Evolutionary conservation across 2,113 vertebrate genomes (phyloP), one percentile per base, ranked within the genome.

Genomic region (Microtus oregoni): DNA sequence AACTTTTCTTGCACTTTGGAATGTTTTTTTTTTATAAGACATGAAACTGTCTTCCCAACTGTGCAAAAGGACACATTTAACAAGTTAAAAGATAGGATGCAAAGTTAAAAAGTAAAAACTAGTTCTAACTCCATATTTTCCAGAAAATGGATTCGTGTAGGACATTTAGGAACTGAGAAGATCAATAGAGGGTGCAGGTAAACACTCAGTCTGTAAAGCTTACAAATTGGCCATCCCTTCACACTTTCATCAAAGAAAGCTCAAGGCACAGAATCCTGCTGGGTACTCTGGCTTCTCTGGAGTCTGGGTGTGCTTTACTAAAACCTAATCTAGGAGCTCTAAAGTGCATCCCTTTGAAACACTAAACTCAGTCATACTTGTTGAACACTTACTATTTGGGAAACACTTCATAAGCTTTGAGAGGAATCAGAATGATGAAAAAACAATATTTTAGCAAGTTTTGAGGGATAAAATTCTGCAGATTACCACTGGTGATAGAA

Each of bases 191-290:
- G 77, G 67, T 47, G 9, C 35, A 47, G n/a, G 24, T 70, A 26
- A n/a, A 38, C 1, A 17, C 0, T 1, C 6, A 58, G 2, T 44
- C 19, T 3, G 30, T 58, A 19, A 61, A 61, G 38, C 8, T 55
- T 14, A 20, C 1, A 28, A 35, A 35, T 35, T 35, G 13, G 2
- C 17, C 63, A 68, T 35, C 1, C 17, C 11, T 12, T 86, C 17
- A 65, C 5, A 30, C 7, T 0, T 61, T 63, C 41, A 50, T 38
- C 6, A 17, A 32, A 70, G 22, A 81, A 82, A 10, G 4, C 10
- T 20, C 28, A 26, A 28, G 7, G 28, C 32, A 87, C 7, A 50
- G 28, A 90, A 50, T 41, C 55, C 52, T 30, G 20, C 12, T 32
- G 26, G 30, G 47, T 10, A 7, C 32, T 20, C 12, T 47, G 41